Evolutionary conservation across 2,888 invertebrate species (phyloP).

Genomic region (Brassicogethes aeneus): DNA sequence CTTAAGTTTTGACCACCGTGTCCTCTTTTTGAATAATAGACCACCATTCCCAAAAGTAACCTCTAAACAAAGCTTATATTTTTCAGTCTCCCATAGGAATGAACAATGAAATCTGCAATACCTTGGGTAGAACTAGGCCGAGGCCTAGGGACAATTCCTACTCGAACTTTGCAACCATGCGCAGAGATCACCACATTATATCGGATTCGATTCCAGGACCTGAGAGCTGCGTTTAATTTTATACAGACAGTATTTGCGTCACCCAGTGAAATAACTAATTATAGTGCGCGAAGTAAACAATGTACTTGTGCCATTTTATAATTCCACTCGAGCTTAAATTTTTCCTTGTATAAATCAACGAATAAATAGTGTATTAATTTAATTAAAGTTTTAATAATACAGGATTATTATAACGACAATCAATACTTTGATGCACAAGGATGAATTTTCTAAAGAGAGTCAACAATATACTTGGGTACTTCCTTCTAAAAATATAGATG

Average conservation of each 20-base stretch:
- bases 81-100: conserved; percentile 18
- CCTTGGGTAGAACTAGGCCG: conserved; percentile 32
- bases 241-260: background rate
- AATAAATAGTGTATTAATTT: background rate
- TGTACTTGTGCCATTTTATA: background rate
- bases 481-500: too few relatives aligned
- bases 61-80: too few relatives aligned
- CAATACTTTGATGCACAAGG: too few relatives aligned
- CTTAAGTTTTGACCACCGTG: too few relatives aligned
- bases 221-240: conserved; percentile 71
- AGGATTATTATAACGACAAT: too few relatives aligned
- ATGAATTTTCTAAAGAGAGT: too few relatives aligned
- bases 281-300: too few relatives aligned
- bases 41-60: too few relatives aligned
- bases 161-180: conserved; percentile 49
- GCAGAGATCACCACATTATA: conserved; percentile 67
- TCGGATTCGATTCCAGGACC: conserved; percentile 81
- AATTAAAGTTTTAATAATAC: too few relatives aligned
- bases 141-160: conserved; percentile 41
- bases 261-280: background rate
- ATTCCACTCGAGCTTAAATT: background rate
- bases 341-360: background rate
- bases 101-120: conserved; percentile 18
- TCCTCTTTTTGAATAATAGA: too few relatives aligned
- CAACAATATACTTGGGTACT: too few relatives aligned